Evolutionary conservation across 2,113 vertebrate genomes (phyloP), one percentile per base, ranked within the genome.

Genomic region (Boleophthalmus pectinirostris): DNA sequence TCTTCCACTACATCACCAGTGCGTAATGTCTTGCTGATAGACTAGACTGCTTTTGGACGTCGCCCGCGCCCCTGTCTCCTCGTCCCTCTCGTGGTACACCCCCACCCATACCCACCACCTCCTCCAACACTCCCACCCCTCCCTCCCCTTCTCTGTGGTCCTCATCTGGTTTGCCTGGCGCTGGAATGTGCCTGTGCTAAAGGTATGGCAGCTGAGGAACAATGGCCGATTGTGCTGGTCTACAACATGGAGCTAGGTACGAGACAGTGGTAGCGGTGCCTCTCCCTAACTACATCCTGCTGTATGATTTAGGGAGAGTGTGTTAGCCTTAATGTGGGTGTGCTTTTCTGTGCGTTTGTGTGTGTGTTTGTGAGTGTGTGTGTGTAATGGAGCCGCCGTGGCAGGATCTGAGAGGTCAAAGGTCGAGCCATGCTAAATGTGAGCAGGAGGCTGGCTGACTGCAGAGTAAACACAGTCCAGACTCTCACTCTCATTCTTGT

Each of bases 121-220:
- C 8, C 35, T 38, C 9, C 9, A 38, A 0, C 35, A 38, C 35
- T 8, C 35, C 35, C 64, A 51, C 53, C 56, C 64, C 53, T 54
- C 29, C 23, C n/a, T n/a, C n/a, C n/a, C n/a, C n/a, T n/a, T n/a
- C 24, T 14, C 61, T 56, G 54, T 82, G 23, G 25, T 77, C 87
- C 87, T 92, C 91, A 91, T 93, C 87, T 93, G 91, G 91, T 93
- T 91, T 87, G 86, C 87, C 89, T 90, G 90, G 79, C 72, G 87
- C 89, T 94, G 94, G 95, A 96, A 96, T 96, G 94, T 54, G 73
- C 91, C 89, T 90, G 90, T 93, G 91, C 87, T 92, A 87, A 92
- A 92, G 91, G 92, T 93, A 94, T 21, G 23, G 86, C 88, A 84
- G 90, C 82, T 78, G 86, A 82, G 76, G 89, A 93, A 93, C 92